Conservation (phyloP, 2,797 vertebrate species). For the Pangasius larnaudii region DNA sequence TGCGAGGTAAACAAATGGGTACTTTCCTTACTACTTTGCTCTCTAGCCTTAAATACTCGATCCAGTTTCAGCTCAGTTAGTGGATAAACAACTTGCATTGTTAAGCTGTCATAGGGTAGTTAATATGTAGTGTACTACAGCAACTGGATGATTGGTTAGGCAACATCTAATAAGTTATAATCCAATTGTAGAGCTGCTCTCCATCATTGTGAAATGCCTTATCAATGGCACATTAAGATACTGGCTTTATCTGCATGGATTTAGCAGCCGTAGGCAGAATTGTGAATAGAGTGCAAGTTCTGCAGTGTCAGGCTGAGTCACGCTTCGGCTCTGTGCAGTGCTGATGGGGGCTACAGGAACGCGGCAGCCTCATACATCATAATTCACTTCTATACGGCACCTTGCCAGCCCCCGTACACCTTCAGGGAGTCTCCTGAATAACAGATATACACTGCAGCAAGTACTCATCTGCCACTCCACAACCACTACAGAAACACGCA, state of each 20-base stretch:
- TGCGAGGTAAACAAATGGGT: neutral
- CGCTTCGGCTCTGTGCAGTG: slow-evolving; percentile 61
- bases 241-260: slow-evolving; percentile 12
- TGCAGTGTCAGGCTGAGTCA: slow-evolving; percentile 73
- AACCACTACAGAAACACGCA: neutral
- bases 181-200: neutral
- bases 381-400: slow-evolving; percentile 59
- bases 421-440: slow-evolving; percentile 56
- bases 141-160: neutral
- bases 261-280: slow-evolving; percentile 28
- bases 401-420: slow-evolving; percentile 38
- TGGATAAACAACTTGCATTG: neutral
- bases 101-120: neutral
- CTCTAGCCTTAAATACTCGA: neutral
- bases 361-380: slow-evolving; percentile 67
- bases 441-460: slow-evolving; percentile 67
- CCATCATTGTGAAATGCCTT: neutral
- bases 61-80: neutral
- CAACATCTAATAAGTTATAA: neutral
- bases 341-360: slow-evolving; percentile 69
- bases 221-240: slow-evolving; percentile 19
- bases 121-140: neutral
- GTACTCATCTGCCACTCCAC: slow-evolving; percentile 35
- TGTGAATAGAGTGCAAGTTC: slow-evolving; percentile 40
- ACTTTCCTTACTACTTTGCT: neutral